A percentile compares a stretch with the other conserved stretches of the same genome.
Evolutionary conservation across 37 sponge, comb jelly and placozoan genomes (phyloP).

Genomic region (Aplysina aerophoba): DNA sequence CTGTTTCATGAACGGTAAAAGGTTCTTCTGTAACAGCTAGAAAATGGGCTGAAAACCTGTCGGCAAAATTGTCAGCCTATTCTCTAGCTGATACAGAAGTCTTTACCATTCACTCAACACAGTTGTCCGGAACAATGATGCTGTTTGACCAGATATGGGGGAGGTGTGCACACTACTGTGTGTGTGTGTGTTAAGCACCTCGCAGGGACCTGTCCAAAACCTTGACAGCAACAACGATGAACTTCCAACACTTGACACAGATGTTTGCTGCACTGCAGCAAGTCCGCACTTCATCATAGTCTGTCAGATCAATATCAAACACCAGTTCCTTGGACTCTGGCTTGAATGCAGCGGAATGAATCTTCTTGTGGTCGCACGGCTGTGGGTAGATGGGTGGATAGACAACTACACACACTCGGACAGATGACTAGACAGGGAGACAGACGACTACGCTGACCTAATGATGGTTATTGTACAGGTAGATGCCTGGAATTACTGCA

Average conservation of each 20-base stretch:
- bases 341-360: constrained; percentile 68
- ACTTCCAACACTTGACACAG: constrained; percentile 92
- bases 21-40: neutral
- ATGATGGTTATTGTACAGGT: too few relatives aligned
- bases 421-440: too few relatives aligned
- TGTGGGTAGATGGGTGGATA: constrained; percentile 15
- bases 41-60: neutral
- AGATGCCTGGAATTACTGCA: too few relatives aligned
- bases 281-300: constrained; percentile 96
- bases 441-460: too few relatives aligned
- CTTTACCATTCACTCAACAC: neutral
- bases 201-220: constrained; percentile 87
- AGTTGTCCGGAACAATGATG: neutral
- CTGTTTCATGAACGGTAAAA: too few relatives aligned
- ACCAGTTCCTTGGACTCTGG: constrained; percentile 89
- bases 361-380: constrained; percentile 68
- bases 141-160: too few relatives aligned
- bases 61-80: neutral
- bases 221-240: constrained; percentile 86
- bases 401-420: too few relatives aligned
- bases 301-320: constrained; percentile 99
- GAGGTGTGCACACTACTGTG: too few relatives aligned
- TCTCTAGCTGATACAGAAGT: neutral
- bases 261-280: constrained; percentile 96
- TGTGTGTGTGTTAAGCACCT: constrained; percentile 50